Percentiles rank a stretch among this genome's conserved stretches.
Evolutionary conservation across 2,888 invertebrate species (phyloP).

Genomic region (Malthinus flaveolus): DNA sequence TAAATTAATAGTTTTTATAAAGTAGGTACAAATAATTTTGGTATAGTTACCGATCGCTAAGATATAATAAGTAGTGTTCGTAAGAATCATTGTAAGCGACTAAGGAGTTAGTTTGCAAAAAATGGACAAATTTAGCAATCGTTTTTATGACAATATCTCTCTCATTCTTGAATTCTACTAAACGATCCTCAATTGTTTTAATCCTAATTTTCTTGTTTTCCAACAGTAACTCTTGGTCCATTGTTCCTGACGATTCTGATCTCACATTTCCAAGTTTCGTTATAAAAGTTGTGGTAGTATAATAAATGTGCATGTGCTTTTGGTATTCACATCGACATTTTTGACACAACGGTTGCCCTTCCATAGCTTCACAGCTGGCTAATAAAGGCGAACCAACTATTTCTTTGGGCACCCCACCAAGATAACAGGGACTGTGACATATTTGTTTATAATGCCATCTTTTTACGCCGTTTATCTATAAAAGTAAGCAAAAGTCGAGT

Average conservation of each 20-base stretch:
- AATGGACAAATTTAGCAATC: conserved; percentile 48
- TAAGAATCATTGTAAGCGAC: conserved; percentile 47
- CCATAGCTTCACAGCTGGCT: conserved; percentile 41
- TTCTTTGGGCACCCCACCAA: conserved; percentile 42
- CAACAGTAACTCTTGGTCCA: too few relatives aligned
- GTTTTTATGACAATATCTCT: conserved; percentile 38
- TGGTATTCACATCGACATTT: conserved; percentile 42
- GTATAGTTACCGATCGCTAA: conserved; percentile 41
- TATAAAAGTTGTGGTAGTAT: conserved; percentile 39
- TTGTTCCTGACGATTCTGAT: conserved; percentile 36
- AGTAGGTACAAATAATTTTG: neutral
- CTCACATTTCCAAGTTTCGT: conserved; percentile 36
- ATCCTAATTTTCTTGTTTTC: conserved; percentile 36
- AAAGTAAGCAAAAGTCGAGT: too few relatives aligned
- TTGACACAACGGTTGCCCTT: conserved; percentile 31
- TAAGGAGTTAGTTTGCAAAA: conserved; percentile 46
- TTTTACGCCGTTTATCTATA: conserved; percentile 39
- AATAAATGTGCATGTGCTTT: conserved; percentile 48
- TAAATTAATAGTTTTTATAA: neutral
- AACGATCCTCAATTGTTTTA: conserved; percentile 28
- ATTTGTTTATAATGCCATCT: conserved; percentile 43
- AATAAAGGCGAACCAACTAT: conserved; percentile 43
- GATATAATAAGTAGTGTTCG: conserved; percentile 44
- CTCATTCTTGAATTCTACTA: conserved; percentile 36
- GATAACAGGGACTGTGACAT: conserved; percentile 46